Evolutionary conservation across 2,888 invertebrate species (phyloP), one percentile per base, ranked within the genome.

Genomic region (Eupithecia subfuscata): DNA sequence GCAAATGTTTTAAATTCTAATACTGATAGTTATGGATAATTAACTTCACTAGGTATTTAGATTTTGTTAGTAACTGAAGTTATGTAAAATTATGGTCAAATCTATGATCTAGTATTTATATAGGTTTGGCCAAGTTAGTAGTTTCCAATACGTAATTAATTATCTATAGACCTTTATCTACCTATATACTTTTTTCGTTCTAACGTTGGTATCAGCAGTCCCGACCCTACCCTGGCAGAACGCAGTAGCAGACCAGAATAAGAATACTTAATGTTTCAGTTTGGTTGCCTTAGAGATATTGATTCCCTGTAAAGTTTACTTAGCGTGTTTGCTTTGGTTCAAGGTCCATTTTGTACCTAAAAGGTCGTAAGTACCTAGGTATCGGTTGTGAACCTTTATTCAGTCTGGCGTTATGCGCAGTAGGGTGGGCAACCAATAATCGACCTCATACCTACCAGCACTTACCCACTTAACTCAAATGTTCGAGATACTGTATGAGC

Each of bases 371-470:
- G 78, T 79, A 73, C 73, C 69, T 77, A 80, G 60, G 60, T 25
- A 60, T 60, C 60, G 25, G 60, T 82, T 81, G 82, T 79, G 75
- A 76, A 79, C 82, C 79, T 77, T 70, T 68, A 60, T 30, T 70
- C 67, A 63, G 63, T 30, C 40, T 30, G 67, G 34, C 80, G 83
- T 84, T 85, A 80, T 84, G 85, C 84, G 87, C 86, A 84, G 82
- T 85, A 85, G 89, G 89, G 89, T 89, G 89, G 89, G 86, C 89
- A 88, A 85, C 82, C 86, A 84, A 84, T 86, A 88, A 88, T 88
- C 85, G 86, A 85, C 85, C 82, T 84, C 84, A 85, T 82, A 81
- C 83, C 83, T 83, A 79, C 78, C 77, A 70, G 68, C 68, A 78
- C 78, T 78, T 81, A 79, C 80, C 82, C 83, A 83, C 82, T 80